Evolutionary conservation across 2,888 invertebrate species (phyloP), one percentile per base, ranked within the genome.

Genomic region (Cecidostiba fungosa): DNA sequence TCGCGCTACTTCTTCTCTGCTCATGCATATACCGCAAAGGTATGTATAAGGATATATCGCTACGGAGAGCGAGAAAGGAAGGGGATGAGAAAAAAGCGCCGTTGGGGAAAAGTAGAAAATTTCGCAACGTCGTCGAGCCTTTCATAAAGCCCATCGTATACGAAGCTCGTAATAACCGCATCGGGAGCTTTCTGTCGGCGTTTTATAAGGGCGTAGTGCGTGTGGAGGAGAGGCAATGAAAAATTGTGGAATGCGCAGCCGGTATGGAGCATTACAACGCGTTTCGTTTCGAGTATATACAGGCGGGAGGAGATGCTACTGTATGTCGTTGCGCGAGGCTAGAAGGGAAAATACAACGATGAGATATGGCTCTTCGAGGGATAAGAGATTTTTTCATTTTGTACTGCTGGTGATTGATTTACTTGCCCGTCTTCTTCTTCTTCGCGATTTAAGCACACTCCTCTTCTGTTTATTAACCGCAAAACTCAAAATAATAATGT

Each of bases 131-230:
- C 47, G 16, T 19, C 5, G 47, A 74, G 47, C 47, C 47, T 74
- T 74, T 47, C 47, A 74, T 74, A 74, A 50, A 23, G 74, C 12
- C 32, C 50, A 3, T n/a, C 43, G 47, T 39, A 26, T 26, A 16
- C 29, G 74, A 12, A 29, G 29, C 29, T 66, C 5, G 47, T 39
- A 74, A 74, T 74, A 74, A 47, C 47, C 47, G 29, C 50, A 74
- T 74, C 74, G 74, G 26, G 50, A 47, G 36, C 36, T 70, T 70
- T 19, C 19, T 32, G 23, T 2, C 16, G 23, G 69, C 69, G 69
- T 32, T 69, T 29, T 69, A 69, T 70, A 74, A 74, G 74, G 14
- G 47, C 74, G 74, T 50, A 32, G n/a, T 36, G 74, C 47, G 74
- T 23, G 43, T 47, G 4, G 47, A 39, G 1, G 39, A 39, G n/a